Conservation (phyloP, 1,140 invertebrate species). For the Drosophila malerkotliana region DNA sequence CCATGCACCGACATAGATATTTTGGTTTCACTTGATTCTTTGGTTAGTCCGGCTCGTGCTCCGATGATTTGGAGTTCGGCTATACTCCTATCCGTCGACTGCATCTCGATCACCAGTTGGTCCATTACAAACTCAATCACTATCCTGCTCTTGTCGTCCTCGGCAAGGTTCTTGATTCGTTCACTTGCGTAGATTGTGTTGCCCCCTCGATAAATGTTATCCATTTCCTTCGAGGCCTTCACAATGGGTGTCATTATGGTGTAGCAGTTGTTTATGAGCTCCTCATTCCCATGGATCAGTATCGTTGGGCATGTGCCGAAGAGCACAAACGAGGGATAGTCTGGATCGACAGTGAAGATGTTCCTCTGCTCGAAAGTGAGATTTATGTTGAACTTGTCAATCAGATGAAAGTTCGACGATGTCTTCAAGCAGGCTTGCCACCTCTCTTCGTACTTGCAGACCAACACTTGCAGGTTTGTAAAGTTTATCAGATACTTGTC, state of each 20-base stretch:
- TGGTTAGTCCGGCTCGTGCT: constrained; percentile 90
- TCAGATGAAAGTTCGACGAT: constrained; percentile 92
- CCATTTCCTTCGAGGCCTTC: constrained; percentile 42
- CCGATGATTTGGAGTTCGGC: constrained; percentile 96
- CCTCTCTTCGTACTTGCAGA: constrained; percentile 94
- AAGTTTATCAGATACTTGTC: constrained; percentile 93
- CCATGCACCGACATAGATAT: constrained; percentile 95
- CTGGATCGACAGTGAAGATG: constrained; percentile 92
- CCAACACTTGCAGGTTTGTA: constrained; percentile 94
- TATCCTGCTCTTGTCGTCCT: constrained; percentile 86
- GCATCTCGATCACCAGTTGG: constrained; percentile 93
- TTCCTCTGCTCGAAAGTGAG: constrained; percentile 92
- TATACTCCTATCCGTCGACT: constrained; percentile 93
- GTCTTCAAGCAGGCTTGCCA: constrained; percentile 93
- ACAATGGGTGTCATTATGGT: constrained; percentile 84
- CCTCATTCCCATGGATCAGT: constrained; percentile 95
- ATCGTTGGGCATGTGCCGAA: constrained; percentile 93
- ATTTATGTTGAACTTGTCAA: constrained; percentile 96
- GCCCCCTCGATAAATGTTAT: constrained; percentile 81
- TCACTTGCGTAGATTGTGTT: constrained; percentile 39
- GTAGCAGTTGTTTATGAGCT: constrained; percentile 89
- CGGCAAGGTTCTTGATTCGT: constrained; percentile 38
- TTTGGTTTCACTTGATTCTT: constrained; percentile 88
- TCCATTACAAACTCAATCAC: constrained; percentile 95
- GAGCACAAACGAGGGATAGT: constrained; percentile 92